phyloP scores from a whole-genome alignment of 2,797 vertebrate species.

The Leptodactylus fallax region DNA sequence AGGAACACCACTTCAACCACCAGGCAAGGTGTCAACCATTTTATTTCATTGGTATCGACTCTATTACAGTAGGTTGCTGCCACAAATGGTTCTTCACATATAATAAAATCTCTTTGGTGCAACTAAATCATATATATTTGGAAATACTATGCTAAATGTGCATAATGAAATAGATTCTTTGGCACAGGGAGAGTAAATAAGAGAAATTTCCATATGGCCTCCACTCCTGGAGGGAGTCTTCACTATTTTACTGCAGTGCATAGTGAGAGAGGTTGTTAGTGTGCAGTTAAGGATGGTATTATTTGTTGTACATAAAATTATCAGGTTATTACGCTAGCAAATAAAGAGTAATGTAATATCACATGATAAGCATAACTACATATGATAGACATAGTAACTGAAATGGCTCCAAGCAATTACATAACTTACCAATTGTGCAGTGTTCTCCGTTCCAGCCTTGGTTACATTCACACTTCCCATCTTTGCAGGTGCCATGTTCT shows the following conservation, averaged over 20 bases:
- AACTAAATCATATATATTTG: neutral
- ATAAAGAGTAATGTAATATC: neutral
- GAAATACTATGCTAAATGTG: neutral
- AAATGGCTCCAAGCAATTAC: slow-evolving; percentile 2
- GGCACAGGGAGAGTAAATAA: neutral
- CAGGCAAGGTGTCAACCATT: too few relatives aligned
- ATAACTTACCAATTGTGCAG: slow-evolving; percentile 93
- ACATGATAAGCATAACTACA: neutral
- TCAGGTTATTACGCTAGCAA: slow-evolving; percentile 1
- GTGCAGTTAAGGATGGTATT: too few relatives aligned
- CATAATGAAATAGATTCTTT: neutral
- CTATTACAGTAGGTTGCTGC: too few relatives aligned
- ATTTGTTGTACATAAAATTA: slow-evolving; percentile 14
- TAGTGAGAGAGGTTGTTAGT: neutral
- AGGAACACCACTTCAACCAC: too few relatives aligned
- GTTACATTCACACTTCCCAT: slow-evolving; percentile 96
- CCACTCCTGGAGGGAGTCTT: neutral
- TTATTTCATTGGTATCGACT: too few relatives aligned
- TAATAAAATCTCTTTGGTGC: neutral
- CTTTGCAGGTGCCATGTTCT: slow-evolving; percentile 93
- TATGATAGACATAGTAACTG: neutral
- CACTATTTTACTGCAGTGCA: neutral
- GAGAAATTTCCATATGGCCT: neutral
- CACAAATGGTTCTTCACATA: too few relatives aligned
- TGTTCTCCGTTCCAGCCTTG: slow-evolving; percentile 99